A percentile compares a stretch with the other conserved stretches of the same genome.
phyloP scores from a whole-genome alignment of 2,797 vertebrate species.

The Crocidura indochinensis region DNA sequence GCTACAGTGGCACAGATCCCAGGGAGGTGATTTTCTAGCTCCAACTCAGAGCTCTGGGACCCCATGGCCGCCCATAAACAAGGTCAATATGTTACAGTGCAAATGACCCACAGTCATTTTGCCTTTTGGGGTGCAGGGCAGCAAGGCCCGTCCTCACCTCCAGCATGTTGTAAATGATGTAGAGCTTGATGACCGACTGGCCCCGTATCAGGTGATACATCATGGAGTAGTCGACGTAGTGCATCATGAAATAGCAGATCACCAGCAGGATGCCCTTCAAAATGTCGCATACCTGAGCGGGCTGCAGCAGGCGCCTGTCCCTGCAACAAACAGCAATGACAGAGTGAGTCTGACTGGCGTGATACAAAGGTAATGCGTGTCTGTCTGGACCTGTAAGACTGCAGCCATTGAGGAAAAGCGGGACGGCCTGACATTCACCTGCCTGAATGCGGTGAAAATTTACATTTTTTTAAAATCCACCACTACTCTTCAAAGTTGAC shows the following conservation, averaged over 20 bases:
- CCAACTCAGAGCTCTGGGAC: neutral
- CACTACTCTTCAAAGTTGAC: too few species aligned
- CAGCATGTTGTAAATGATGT: constrained; percentile 99
- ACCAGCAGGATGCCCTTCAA: constrained; percentile 97
- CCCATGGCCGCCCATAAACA: neutral
- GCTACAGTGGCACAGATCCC: too few species aligned
- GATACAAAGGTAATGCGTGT: neutral
- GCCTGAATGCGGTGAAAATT: neutral
- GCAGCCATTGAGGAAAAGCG: neutral
- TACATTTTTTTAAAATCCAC: too few species aligned
- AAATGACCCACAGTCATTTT: too few species aligned
- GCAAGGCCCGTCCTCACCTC: constrained; percentile 93
- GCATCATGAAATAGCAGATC: constrained; percentile 98
- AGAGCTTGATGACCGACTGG: constrained; percentile 99
- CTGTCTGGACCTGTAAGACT: neutral
- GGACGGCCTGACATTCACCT: neutral
- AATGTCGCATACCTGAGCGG: constrained; percentile 98
- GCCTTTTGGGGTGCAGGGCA: too few species aligned
- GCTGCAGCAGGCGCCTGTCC: constrained; percentile 96
- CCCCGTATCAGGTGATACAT: constrained; percentile 99
- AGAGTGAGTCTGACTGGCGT: constrained; percentile 23
- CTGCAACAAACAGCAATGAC: constrained; percentile 89
- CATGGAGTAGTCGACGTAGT: constrained; percentile 99
- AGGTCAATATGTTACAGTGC: too few species aligned
- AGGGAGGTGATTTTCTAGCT: neutral